A percentile compares a stretch with the other conserved stretches of the same genome.
Evolutionary conservation across 92 coral and sea anemone species (phyloP).

Genomic region (Chrysogorgia sp.): DNA sequence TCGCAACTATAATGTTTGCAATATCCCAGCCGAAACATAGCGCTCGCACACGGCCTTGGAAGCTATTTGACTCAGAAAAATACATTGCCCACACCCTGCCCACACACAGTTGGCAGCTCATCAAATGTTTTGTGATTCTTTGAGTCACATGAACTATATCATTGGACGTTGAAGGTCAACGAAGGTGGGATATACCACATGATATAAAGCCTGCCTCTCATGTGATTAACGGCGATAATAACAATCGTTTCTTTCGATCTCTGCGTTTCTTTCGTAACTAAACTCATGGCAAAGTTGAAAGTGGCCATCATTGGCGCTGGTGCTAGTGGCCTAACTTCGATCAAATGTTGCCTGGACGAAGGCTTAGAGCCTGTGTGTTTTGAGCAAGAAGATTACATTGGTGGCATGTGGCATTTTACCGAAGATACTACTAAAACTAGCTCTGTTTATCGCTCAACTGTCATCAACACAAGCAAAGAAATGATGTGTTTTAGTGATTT

Average conservation of each 20-base stretch:
- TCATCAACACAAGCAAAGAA: conserved; percentile 83
- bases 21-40: no score
- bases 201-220: no score
- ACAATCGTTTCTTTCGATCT: not conserved
- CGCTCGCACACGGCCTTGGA: no score
- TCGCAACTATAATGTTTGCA: no score
- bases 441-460: conserved; percentile 67
- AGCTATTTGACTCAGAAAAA: no score
- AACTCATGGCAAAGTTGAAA: conserved; percentile 28
- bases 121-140: no score
- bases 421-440: conserved; percentile 18
- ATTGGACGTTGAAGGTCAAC: no score
- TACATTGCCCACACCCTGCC: no score
- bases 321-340: conserved; percentile 70
- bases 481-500: conserved; percentile 79
- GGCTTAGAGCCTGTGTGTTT: conserved; percentile 89
- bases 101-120: no score
- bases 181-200: no score
- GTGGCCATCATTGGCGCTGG: conserved; percentile 94
- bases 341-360: conserved; percentile 79
- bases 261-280: not conserved
- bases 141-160: no score
- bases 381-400: conserved; percentile 76
- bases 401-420: conserved; percentile 80
- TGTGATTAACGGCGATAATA: not conserved